Conservation (phyloP, 2,797 vertebrate species). For the Propithecus perrieri region DNA sequence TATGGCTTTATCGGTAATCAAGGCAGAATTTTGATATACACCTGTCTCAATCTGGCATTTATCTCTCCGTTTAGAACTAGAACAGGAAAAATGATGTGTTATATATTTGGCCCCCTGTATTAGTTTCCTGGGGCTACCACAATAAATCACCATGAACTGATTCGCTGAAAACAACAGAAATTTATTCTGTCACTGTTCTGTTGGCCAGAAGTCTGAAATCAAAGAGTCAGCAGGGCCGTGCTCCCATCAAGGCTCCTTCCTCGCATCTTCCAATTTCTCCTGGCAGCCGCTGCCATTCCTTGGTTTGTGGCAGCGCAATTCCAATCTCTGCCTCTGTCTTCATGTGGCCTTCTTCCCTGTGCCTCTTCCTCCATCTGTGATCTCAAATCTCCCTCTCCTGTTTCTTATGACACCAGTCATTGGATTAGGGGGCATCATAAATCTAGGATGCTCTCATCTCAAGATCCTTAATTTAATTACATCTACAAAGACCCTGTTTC, state of each 20-base stretch:
- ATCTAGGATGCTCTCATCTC: neutral
- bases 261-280: neutral
- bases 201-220: neutral
- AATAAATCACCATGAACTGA: neutral
- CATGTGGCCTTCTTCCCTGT: neutral
- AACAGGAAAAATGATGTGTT: neutral
- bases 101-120: neutral
- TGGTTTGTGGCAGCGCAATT: neutral
- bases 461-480: neutral
- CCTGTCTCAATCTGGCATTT: neutral
- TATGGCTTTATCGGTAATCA: neutral
- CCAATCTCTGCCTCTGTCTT: neutral
- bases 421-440: neutral
- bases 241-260: neutral
- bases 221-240: neutral
- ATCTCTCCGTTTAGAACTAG: neutral
- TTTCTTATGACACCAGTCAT: neutral
- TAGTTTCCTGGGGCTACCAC: neutral
- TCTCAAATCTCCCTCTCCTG: neutral
- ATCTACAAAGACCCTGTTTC: neutral
- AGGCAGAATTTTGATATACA: conserved; percentile 6
- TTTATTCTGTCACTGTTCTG: neutral
- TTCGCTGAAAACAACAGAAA: neutral
- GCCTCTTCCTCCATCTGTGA: neutral
- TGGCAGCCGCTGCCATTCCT: neutral